These are phyloP conservation scores for Sparidentex hasta DNA, from an alignment of 2,797 vertebrate species.

Conservation along the genomic window DNA sequence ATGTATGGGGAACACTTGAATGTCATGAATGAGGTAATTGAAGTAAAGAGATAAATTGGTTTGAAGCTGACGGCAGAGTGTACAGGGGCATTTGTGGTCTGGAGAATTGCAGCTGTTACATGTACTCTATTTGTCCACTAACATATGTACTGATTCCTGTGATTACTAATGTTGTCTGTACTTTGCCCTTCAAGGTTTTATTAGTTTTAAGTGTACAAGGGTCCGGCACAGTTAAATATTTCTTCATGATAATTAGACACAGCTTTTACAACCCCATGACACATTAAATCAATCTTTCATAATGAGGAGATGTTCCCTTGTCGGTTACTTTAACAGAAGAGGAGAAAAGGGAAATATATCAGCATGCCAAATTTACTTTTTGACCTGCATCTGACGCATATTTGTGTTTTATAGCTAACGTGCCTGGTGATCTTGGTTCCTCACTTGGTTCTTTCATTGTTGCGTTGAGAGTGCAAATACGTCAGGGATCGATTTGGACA, in stretches of 20 bases:
- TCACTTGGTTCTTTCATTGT: conserved; percentile 32
- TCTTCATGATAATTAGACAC: not conserved
- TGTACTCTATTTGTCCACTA: not conserved
- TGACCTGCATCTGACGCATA: conserved; percentile 27
- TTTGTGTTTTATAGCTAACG: conserved; percentile 19
- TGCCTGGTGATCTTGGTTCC: conserved; percentile 26
- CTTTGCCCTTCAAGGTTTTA: not conserved
- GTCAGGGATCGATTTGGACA: conserved; percentile 63
- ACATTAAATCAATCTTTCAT: not conserved
- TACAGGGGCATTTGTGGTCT: not conserved
- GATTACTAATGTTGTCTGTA: not conserved
- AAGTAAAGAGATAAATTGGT: too few species aligned
- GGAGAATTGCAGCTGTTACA: not conserved
- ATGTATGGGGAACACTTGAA: too few species aligned
- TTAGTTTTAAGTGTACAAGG: not conserved
- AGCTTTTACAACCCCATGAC: not conserved
- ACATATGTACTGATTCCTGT: not conserved
- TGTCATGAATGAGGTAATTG: too few species aligned
- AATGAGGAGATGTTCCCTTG: not conserved
- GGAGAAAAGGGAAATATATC: not conserved
- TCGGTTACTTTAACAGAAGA: not conserved
- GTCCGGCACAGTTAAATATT: not conserved
- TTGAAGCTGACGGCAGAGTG: too few species aligned
- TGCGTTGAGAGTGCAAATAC: conserved; percentile 51
- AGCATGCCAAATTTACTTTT: not conserved